Evolutionary conservation across 92 coral and sea anemone genomes (phyloP).

Genomic region (Palythoa grandis): DNA sequence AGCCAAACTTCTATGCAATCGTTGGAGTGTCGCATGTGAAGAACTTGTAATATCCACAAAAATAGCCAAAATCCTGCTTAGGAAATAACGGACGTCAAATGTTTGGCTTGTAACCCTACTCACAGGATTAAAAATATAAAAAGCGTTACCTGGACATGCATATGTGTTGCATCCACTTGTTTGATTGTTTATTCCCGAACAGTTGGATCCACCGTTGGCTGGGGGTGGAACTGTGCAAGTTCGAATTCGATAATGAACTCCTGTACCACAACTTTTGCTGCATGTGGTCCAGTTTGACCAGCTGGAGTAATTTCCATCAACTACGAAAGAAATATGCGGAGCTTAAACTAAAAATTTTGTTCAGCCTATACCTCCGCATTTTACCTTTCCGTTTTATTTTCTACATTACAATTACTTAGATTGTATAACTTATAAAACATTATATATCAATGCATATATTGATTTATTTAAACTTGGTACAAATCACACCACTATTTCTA

Average conservation of each 20-base stretch:
- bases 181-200: conserved; percentile 7
- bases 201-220: conserved; percentile 14
- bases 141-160: conserved; percentile 1
- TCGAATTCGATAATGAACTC: conserved; percentile 21
- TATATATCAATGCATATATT: too few relatives aligned
- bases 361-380: too few relatives aligned
- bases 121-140: background rate
- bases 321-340: background rate
- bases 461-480: too few relatives aligned
- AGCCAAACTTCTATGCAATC: too few relatives aligned
- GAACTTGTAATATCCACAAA: too few relatives aligned
- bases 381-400: too few relatives aligned
- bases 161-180: background rate
- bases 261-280: conserved; percentile 21
- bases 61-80: too few relatives aligned
- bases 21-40: too few relatives aligned
- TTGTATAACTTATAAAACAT: too few relatives aligned
- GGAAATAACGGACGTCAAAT: background rate
- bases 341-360: too few relatives aligned
- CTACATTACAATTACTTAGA: too few relatives aligned
- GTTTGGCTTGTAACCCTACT: background rate
- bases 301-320: conserved; percentile 22
- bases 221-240: conserved; percentile 32
- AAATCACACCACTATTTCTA: too few relatives aligned
- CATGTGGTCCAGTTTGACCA: conserved; percentile 41